A percentile compares a stretch with the other conserved stretches of the same genome.
phyloP scores from a whole-genome alignment of 2,888 invertebrate species.

The Cosmopolites sordidus region DNA sequence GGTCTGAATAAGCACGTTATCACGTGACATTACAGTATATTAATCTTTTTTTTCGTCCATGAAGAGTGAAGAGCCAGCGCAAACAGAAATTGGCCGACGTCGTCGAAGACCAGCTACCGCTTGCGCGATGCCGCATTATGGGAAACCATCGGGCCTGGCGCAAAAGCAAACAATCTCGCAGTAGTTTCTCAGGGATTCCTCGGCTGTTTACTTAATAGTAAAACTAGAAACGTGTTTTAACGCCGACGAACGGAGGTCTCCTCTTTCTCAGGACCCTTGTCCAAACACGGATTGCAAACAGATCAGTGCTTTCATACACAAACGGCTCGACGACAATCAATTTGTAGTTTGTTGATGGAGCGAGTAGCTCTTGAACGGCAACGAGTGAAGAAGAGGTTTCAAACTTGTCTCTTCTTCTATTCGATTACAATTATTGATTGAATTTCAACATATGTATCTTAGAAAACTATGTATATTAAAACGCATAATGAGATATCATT shows the following conservation, averaged over 20 bases:
- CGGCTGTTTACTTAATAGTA: constrained; percentile 10
- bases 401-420: too few relatives aligned
- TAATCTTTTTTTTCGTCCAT: too few relatives aligned
- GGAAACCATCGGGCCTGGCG: constrained; percentile 4
- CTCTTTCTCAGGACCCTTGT: constrained; percentile 11
- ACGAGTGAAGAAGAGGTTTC: too few relatives aligned
- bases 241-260: constrained; percentile 5
- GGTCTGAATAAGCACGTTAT: too few relatives aligned
- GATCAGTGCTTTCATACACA: constrained; percentile 10
- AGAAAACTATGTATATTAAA: too few relatives aligned
- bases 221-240: constrained; percentile 17
- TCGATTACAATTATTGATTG: too few relatives aligned
- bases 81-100: too few relatives aligned
- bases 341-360: constrained; percentile 2
- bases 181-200: constrained; percentile 15
- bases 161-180: constrained; percentile 7
- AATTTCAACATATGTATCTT: too few relatives aligned
- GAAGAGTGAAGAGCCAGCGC: too few relatives aligned
- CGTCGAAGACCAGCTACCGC: too few relatives aligned
- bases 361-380: neutral
- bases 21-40: too few relatives aligned
- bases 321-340: constrained; percentile 3
- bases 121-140: constrained; percentile 6
- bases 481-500: too few relatives aligned
- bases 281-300: constrained; percentile 5